Base-by-base conservation (phyloP, 2,888 invertebrate genomes). In the Acanthacorydalis orientalis region DNA sequence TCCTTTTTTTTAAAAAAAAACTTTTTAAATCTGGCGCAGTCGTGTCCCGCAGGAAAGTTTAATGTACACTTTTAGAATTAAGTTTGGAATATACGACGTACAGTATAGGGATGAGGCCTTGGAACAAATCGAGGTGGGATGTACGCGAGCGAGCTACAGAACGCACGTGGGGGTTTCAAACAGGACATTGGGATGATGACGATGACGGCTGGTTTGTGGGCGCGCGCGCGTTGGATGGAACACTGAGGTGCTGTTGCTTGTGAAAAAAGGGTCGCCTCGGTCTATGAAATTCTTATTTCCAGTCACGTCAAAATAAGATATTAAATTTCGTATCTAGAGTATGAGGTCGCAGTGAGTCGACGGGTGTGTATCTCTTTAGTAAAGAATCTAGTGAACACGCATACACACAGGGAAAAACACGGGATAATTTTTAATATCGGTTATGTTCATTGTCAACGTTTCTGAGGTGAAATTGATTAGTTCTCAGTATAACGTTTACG, bases 281-380 rank as follows among this genome's bases (percentile, higher is more conserved):
- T 38, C 39, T 38, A 38, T 38, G 39, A 38, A 38, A 38, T 38
- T 38, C 39, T 38, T 38, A 38, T 38, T 38, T 38, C 39, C 14
- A 38, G 39, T 38, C 39, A 38, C 39, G 39, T 38, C 39, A 38
- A 38, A 38, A 12, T 15, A 12, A 12, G 39, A 38, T 38, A 38
- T 38, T 38, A 38, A 38, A 38, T 38, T 38, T 38, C 16, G 39
- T 38, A 15, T 16, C 16, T 38, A n/a, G 23, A 23, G 23, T 23
- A 6, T 23, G 23, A 23, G 23, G 23, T 4, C 6, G 23, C 6
- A 23, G 23, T 23, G 6, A 23, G 6, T 6, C 23, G 6, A 23
- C 23, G 23, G 23, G 23, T 23, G 23, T 23, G 23, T 23, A 23
- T 23, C 23, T 23, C 23, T 23, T 23, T 23, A 23, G 23, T 23